A percentile compares a stretch with the other conserved stretches of the same genome.
These are phyloP conservation scores for Xestia xanthographa DNA, from an alignment of 2,888 invertebrate species.

Conservation along the genomic window DNA sequence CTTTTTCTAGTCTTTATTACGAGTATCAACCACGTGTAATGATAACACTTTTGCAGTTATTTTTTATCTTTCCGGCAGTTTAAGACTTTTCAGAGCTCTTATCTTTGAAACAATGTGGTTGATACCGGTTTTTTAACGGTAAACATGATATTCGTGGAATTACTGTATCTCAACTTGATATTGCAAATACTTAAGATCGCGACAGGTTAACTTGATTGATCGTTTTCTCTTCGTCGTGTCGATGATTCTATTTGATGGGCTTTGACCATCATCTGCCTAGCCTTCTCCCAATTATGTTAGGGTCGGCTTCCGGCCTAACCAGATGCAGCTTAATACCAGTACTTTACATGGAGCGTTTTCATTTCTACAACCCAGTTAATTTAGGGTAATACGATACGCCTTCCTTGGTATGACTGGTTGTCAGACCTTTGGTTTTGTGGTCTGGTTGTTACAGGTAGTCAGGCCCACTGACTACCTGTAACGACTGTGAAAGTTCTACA, in stretches of 20 bases:
- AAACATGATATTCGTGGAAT: conserved; percentile 7
- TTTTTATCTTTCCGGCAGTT: conserved; percentile 10
- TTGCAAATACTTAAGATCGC: background rate
- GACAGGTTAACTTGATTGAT: background rate
- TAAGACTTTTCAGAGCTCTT: background rate
- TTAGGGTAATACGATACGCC: background rate
- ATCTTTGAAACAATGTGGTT: conserved; percentile 21
- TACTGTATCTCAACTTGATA: conserved; percentile 7
- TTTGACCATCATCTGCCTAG: background rate
- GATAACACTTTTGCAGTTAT: background rate
- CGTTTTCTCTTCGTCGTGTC: background rate
- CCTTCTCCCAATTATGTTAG: background rate
- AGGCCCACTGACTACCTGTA: background rate
- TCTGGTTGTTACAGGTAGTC: too few relatives aligned
- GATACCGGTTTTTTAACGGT: conserved; percentile 8
- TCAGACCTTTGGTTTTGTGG: background rate
- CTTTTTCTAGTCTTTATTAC: background rate
- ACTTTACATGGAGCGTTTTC: background rate
- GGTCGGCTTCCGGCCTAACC: background rate
- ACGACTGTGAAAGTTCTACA: background rate
- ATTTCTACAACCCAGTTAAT: background rate
- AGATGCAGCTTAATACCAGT: background rate
- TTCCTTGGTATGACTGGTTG: background rate
- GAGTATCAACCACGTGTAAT: conserved; percentile 12
- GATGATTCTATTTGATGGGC: background rate